Conservation (phyloP, 2,888 invertebrate genomes). For the Campoplex nolae region DNA sequence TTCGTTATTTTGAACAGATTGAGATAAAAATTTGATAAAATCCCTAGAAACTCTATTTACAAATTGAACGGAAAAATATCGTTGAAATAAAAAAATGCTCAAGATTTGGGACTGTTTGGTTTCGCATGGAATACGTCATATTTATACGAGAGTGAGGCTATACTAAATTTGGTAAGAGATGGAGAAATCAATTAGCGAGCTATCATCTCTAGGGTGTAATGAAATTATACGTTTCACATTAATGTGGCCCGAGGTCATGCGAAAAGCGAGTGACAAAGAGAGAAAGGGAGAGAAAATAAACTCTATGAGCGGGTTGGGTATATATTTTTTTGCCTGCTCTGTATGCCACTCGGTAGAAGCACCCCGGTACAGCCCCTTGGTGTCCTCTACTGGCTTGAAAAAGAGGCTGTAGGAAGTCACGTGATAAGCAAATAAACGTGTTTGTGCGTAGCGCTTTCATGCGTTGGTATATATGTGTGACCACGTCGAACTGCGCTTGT, state of each 20-base stretch:
- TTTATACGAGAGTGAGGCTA: background rate
- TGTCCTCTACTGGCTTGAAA: conserved; percentile 39
- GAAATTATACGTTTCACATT: conserved; percentile 72
- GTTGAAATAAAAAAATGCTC: too few species aligned
- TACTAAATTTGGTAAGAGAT: conserved; percentile 53
- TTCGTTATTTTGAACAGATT: too few species aligned
- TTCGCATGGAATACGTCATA: background rate
- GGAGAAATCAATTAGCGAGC: conserved; percentile 72
- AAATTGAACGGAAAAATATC: too few species aligned
- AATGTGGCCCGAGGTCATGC: conserved; percentile 59
- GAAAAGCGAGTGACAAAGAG: background rate
- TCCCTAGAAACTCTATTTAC: too few species aligned
- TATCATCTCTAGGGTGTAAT: conserved; percentile 72
- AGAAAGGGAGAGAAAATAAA: conserved; percentile 9
- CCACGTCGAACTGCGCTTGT: background rate
- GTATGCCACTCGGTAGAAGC: conserved; percentile 19
- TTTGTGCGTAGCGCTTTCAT: background rate
- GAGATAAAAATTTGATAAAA: too few species aligned
- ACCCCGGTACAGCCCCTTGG: background rate
- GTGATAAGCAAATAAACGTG: conserved; percentile 41
- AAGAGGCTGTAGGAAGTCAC: conserved; percentile 57
- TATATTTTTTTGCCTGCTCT: background rate
- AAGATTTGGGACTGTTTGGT: too few species aligned
- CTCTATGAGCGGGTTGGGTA: conserved; percentile 12
- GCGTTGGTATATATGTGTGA: background rate